phyloP scores from a whole-genome alignment of 2,797 vertebrate species.

The Lagorchestes hirsutus region DNA sequence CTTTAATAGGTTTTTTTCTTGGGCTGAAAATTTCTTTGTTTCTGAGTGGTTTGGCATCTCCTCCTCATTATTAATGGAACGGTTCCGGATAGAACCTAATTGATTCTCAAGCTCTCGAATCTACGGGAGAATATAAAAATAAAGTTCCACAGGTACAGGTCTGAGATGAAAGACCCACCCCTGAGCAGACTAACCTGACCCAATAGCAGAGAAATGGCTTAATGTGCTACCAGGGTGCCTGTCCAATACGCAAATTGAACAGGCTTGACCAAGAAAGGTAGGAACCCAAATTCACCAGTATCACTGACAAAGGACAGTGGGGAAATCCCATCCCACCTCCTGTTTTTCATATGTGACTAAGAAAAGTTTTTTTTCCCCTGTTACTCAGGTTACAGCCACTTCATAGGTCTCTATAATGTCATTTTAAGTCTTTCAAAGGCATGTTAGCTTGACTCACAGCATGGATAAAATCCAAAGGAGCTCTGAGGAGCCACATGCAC shows the following conservation, averaged over 20 bases:
- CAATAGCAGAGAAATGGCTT: neutral
- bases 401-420: neutral
- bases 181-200: neutral
- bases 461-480: neutral
- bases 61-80: constrained; percentile 82
- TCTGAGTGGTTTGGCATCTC: constrained; percentile 77
- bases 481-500: neutral
- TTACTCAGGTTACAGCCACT: neutral
- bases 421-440: neutral
- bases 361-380: neutral
- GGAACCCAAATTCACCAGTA: neutral
- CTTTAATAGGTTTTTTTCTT: constrained; percentile 90
- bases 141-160: neutral
- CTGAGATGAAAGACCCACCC: neutral
- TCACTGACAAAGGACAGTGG: neutral
- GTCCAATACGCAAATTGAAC: neutral
- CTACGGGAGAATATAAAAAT: constrained; percentile 79
- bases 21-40: constrained; percentile 84
- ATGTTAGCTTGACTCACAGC: neutral
- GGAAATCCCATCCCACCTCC: neutral
- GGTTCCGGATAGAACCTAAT: constrained; percentile 85
- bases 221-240: neutral
- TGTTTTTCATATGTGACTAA: neutral
- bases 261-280: neutral
- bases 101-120: constrained; percentile 94